A percentile compares a stretch with the other conserved stretches of the same genome.
phyloP scores from a whole-genome alignment of 2,797 vertebrate genomes.

The Rhynchonycteris naso region DNA sequence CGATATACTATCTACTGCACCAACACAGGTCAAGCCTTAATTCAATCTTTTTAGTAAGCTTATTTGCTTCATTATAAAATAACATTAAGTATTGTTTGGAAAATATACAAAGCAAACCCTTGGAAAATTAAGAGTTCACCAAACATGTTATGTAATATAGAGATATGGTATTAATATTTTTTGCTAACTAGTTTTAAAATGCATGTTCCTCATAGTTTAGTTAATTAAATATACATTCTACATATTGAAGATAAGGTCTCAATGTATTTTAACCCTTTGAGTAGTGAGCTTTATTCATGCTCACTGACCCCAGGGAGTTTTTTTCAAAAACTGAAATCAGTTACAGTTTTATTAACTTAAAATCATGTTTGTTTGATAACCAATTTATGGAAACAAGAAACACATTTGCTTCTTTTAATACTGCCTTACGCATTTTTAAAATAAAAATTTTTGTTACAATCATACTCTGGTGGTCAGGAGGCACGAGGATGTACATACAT shows the following conservation, averaged over 20 bases:
- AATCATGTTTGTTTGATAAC: too few relatives aligned
- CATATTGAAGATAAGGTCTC: background rate
- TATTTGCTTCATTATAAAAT: slow-evolving; percentile 50
- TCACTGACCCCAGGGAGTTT: too few relatives aligned
- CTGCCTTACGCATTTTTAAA: too few relatives aligned
- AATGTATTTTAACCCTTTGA: background rate
- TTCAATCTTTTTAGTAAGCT: slow-evolving; percentile 3
- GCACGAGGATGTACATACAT: too few relatives aligned
- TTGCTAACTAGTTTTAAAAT: slow-evolving; percentile 19
- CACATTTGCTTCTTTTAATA: too few relatives aligned
- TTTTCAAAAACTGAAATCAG: too few relatives aligned
- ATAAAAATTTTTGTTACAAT: too few relatives aligned
- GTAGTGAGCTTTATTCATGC: too few relatives aligned
- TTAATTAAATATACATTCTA: slow-evolving; percentile 30
- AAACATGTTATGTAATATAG: background rate
- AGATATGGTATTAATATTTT: background rate
- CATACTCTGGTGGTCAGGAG: too few relatives aligned
- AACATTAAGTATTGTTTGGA: background rate
- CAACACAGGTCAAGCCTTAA: background rate
- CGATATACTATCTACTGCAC: too few relatives aligned
- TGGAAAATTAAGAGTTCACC: slow-evolving; percentile 26
- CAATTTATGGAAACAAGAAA: too few relatives aligned
- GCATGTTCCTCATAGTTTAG: background rate
- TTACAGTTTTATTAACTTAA: too few relatives aligned
- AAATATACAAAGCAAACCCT: slow-evolving; percentile 5